A percentile compares a stretch with the other conserved stretches of the same genome.
Evolutionary conservation across 2,113 vertebrate species (phyloP).

Genomic region (Pyxicephalus adspersus): DNA sequence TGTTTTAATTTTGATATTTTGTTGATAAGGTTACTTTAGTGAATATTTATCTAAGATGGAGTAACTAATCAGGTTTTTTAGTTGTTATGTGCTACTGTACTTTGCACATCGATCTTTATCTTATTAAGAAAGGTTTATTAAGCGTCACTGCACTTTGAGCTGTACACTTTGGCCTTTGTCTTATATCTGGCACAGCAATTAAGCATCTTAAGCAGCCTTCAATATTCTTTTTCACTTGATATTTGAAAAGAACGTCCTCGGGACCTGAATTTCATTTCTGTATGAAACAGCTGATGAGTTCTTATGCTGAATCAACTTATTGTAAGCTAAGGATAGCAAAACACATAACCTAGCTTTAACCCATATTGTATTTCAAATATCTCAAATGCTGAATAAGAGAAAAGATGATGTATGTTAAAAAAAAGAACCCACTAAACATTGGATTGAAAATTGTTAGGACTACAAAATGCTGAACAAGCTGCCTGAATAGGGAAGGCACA

Average conservation of each 20-base stretch:
- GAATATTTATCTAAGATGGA: too few relatives aligned
- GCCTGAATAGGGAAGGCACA: not conserved
- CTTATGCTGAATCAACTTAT: conserved; percentile 19
- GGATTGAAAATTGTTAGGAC: not conserved
- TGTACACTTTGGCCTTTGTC: not conserved
- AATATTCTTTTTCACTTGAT: conserved; percentile 50
- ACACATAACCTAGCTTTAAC: conserved; percentile 59
- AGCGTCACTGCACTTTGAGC: not conserved
- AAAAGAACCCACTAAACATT: not conserved
- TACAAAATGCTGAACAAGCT: not conserved
- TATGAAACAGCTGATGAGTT: conserved; percentile 62
- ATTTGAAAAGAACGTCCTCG: conserved; percentile 56
- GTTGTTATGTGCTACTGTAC: too few relatives aligned
- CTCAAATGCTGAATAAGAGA: conserved; percentile 42
- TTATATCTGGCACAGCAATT: not conserved
- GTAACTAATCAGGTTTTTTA: too few relatives aligned
- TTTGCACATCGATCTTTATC: too few relatives aligned
- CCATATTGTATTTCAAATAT: conserved; percentile 55
- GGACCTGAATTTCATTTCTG: conserved; percentile 58
- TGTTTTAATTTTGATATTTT: too few relatives aligned
- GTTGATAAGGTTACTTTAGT: too few relatives aligned
- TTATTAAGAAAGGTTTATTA: too few relatives aligned
- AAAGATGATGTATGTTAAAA: not conserved
- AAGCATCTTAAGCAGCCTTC: not conserved
- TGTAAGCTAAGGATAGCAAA: conserved; percentile 56